Evolutionary conservation across 2,888 invertebrate genomes (phyloP).

Genomic region (Cosmia trapezina): DNA sequence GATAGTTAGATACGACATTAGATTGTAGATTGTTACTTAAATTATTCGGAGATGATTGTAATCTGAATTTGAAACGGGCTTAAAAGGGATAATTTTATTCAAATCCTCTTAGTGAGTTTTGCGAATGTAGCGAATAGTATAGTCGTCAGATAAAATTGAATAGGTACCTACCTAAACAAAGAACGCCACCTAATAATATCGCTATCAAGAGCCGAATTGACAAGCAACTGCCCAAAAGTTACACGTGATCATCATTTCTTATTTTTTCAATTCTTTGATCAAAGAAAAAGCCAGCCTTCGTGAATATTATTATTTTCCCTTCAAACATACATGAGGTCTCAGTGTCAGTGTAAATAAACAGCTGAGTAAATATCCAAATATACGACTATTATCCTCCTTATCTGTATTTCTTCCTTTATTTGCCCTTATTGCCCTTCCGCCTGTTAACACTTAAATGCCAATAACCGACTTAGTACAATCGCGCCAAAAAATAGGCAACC

Average conservation of each 20-base stretch:
- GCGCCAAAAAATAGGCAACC: slow-evolving; percentile 4
- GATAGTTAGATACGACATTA: not conserved
- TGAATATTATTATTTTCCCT: not conserved
- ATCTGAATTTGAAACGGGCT: not conserved
- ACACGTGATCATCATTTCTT: not conserved
- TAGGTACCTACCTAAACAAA: too few species aligned
- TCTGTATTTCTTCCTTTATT: slow-evolving; percentile 10
- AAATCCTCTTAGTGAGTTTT: not conserved
- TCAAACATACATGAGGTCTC: not conserved
- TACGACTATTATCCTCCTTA: not conserved
- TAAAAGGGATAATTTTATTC: not conserved
- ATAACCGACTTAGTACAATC: slow-evolving; percentile 25
- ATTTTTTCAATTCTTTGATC: not conserved
- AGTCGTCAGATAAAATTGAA: too few species aligned
- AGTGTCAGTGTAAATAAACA: not conserved
- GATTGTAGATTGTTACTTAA: not conserved
- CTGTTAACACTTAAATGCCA: slow-evolving; percentile 29
- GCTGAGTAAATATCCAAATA: not conserved
- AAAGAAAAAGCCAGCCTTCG: not conserved
- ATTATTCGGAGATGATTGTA: not conserved
- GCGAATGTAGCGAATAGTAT: not conserved
- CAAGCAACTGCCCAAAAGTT: not conserved
- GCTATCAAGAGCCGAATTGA: not conserved
- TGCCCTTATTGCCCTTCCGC: not conserved
- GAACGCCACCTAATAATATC: not conserved